These are phyloP conservation scores for Ceratotherium simum DNA, from an alignment of 2,113 vertebrate genomes.

Conservation along the genomic window DNA sequence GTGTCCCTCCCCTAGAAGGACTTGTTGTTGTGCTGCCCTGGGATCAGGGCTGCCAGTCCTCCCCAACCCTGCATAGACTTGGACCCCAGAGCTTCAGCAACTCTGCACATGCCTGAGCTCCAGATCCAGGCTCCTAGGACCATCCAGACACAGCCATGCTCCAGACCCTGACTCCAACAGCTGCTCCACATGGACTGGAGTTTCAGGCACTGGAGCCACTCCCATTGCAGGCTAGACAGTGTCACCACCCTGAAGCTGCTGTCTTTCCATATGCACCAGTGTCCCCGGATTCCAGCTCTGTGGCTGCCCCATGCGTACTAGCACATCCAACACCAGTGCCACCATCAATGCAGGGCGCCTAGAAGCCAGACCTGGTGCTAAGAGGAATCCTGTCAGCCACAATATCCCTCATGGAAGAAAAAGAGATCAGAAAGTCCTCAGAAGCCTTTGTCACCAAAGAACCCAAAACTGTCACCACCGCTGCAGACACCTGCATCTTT, in stretches of 20 bases:
- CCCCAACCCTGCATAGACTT: neutral
- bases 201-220: neutral
- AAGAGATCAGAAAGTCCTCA: neutral
- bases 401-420: too few relatives aligned
- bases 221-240: neutral
- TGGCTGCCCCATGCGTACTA: too few relatives aligned
- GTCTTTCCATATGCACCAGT: neutral
- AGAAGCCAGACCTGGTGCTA: neutral
- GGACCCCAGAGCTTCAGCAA: neutral
- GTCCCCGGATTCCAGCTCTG: neutral
- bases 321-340: neutral
- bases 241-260: too few relatives aligned
- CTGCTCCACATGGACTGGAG: neutral
- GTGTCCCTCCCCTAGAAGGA: neutral
- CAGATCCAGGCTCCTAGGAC: neutral
- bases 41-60: neutral
- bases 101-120: neutral
- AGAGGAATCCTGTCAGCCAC: neutral
- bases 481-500: neutral
- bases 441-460: neutral
- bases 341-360: too few relatives aligned
- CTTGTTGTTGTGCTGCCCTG: neutral
- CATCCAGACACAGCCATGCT: rapidly evolving
- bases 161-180: neutral
- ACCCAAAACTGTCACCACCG: neutral